Conservation (phyloP, 2,888 invertebrate genomes). For the Orchesellides sinensis region DNA sequence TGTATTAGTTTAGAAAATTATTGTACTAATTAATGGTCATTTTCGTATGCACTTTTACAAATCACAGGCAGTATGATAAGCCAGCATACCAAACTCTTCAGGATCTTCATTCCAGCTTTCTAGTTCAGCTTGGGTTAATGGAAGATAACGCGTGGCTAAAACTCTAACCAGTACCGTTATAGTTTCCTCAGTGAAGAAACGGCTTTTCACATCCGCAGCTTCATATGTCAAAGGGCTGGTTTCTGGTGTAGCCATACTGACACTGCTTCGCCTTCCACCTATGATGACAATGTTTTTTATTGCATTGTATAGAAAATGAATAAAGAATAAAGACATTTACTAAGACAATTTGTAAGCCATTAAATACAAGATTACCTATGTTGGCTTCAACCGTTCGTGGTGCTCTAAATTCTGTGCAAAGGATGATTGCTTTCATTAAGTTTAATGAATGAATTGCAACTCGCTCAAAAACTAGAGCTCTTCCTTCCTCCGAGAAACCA, state of each 20-base stretch:
- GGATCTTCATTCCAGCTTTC: constrained; percentile 94
- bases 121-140: constrained; percentile 89
- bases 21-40: too few relatives aligned
- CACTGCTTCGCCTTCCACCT: constrained; percentile 71
- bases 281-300: too few relatives aligned
- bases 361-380: constrained; percentile 70
- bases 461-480: constrained; percentile 85
- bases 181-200: constrained; percentile 87
- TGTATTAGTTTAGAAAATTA: too few relatives aligned
- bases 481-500: constrained; percentile 90
- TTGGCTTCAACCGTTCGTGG: constrained; percentile 81
- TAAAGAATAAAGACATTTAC: constrained; percentile 17
- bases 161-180: constrained; percentile 89
- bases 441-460: constrained; percentile 95
- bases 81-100: constrained; percentile 86
- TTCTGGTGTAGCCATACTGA: constrained; percentile 76
- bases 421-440: constrained; percentile 89
- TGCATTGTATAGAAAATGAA: constrained; percentile 2
- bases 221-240: constrained; percentile 79
- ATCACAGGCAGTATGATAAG: background rate
- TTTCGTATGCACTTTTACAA: too few relatives aligned
- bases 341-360: background rate
- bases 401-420: constrained; percentile 86
- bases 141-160: constrained; percentile 91
- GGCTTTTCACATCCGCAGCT: constrained; percentile 84